These are phyloP conservation scores for Aphaenogaster rudis DNA, from an alignment of 1,140 invertebrate genomes.

Conservation along the genomic window DNA sequence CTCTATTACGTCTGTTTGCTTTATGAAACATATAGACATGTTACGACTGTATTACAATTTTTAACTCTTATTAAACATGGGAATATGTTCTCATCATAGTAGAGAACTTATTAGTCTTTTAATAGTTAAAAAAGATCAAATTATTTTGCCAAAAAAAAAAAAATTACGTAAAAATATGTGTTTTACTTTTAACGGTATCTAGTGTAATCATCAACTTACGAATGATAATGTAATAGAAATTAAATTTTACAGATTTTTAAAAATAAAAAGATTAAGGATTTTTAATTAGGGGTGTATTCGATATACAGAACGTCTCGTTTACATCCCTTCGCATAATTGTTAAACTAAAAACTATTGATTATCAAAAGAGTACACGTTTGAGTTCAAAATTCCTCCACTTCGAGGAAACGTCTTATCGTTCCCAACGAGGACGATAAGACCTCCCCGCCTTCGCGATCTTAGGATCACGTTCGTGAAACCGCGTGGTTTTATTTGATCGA, in stretches of 20 bases:
- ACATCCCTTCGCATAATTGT: neutral
- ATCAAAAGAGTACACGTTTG: neutral
- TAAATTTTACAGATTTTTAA: neutral
- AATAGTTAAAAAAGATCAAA: too few relatives aligned
- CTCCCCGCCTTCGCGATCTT: neutral
- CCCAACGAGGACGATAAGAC: neutral
- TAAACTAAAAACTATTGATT: neutral
- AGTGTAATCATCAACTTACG: too few relatives aligned
- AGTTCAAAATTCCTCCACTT: neutral
- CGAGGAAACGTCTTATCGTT: neutral
- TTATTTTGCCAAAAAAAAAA: too few relatives aligned
- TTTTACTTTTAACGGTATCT: too few relatives aligned
- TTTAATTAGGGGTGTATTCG: neutral
- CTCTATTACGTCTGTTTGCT: too few relatives aligned
- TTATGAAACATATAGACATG: too few relatives aligned
- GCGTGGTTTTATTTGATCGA: neutral
- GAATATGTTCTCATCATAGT: too few relatives aligned
- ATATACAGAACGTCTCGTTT: neutral
- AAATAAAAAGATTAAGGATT: neutral
- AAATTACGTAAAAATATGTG: too few relatives aligned
- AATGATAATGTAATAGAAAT: neutral
- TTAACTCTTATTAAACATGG: too few relatives aligned
- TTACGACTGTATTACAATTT: too few relatives aligned
- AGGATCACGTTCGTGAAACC: neutral
- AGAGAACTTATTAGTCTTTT: too few relatives aligned